A percentile compares a stretch with the other conserved stretches of the same genome.
These are phyloP conservation scores for Malurus melanocephalus DNA, from an alignment of 2,113 vertebrate species.

Conservation along the genomic window DNA sequence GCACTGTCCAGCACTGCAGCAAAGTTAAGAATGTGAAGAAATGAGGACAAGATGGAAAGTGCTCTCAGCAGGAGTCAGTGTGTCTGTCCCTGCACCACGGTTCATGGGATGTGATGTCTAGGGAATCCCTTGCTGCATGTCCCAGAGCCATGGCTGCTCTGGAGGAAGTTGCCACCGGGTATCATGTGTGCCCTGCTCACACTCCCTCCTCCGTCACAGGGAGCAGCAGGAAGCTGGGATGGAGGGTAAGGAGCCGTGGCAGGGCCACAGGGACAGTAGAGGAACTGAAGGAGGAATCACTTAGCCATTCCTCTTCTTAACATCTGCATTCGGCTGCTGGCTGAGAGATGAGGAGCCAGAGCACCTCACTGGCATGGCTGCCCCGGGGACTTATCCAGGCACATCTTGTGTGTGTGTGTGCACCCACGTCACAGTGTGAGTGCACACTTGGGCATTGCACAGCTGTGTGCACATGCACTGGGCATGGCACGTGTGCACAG, in stretches of 20 bases:
- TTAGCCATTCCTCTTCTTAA: background rate
- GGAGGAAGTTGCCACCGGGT: background rate
- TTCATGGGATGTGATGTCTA: background rate
- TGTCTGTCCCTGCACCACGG: background rate
- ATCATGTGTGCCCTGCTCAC: background rate
- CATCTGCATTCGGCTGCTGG: background rate
- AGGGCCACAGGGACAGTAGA: background rate
- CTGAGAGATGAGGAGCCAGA: background rate
- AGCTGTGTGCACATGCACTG: background rate
- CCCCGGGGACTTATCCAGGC: background rate
- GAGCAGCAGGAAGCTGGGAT: background rate
- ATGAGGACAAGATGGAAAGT: background rate
- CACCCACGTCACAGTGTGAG: background rate
- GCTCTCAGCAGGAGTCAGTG: rapidly evolving
- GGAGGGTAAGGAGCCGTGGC: background rate
- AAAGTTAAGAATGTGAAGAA: background rate
- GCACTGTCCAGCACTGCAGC: background rate
- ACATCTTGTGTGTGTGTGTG: background rate
- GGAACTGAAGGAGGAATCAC: background rate
- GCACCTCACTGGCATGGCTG: background rate
- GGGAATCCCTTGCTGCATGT: rapidly evolving
- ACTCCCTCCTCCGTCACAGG: background rate
- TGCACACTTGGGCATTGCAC: background rate
- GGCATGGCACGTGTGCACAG: background rate
- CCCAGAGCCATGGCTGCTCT: background rate